These are phyloP conservation scores for Bambusicola thoracicus DNA, from an alignment of 2,113 vertebrate genomes.

Conservation along the genomic window DNA sequence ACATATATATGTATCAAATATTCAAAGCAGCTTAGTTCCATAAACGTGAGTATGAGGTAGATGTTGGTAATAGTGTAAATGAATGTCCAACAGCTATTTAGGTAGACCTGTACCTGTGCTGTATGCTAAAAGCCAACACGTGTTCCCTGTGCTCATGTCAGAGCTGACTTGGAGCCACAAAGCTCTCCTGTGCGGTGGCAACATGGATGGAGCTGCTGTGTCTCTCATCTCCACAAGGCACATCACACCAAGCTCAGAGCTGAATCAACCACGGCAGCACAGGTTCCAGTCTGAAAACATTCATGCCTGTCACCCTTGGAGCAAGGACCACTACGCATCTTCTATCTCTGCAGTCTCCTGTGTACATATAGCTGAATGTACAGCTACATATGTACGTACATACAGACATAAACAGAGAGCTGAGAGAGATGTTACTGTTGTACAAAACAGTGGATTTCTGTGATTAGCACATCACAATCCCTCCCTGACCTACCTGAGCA, in stretches of 20 bases:
- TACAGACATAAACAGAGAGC: accelerated
- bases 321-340: background rate
- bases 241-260: background rate
- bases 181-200: background rate
- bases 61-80: background rate
- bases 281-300: background rate
- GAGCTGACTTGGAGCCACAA: background rate
- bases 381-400: too few relatives aligned
- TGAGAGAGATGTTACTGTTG: background rate
- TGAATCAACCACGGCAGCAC: background rate
- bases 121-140: background rate
- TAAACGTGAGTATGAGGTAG: background rate
- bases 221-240: background rate
- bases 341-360: background rate
- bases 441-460: background rate
- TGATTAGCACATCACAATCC: background rate
- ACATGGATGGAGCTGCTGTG: background rate
- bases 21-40: background rate
- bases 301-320: background rate
- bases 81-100: background rate
- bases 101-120: background rate
- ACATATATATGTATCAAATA: background rate
- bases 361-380: background rate
- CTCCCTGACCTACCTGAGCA: background rate
- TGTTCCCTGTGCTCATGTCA: background rate